Evolutionary conservation across 2,888 invertebrate species (phyloP).

Genomic region (Muschampia plurimacula): DNA sequence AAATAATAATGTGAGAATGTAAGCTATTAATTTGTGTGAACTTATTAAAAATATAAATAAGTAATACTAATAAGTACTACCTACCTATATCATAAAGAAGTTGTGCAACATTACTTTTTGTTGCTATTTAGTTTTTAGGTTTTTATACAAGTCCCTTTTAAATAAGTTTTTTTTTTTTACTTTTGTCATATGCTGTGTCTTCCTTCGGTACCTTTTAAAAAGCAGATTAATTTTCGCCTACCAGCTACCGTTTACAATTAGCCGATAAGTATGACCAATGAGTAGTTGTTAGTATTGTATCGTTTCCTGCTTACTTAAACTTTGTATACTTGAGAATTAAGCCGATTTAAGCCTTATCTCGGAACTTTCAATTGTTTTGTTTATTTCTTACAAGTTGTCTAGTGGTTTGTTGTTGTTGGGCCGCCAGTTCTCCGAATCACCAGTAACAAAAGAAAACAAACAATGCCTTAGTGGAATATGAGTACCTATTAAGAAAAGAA

Average conservation of each 20-base stretch:
- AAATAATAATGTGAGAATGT: too few relatives aligned
- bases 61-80: too few relatives aligned
- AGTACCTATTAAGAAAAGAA: slow-evolving; percentile 4
- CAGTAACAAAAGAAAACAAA: slow-evolving; percentile 56
- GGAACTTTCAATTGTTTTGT: slow-evolving; percentile 44
- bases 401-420: slow-evolving; percentile 42
- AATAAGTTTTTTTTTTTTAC: neutral
- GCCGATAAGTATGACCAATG: slow-evolving; percentile 43
- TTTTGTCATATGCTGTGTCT: neutral
- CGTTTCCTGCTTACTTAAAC: slow-evolving; percentile 56
- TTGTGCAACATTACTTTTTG: too few relatives aligned
- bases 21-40: too few relatives aligned
- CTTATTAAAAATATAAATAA: too few relatives aligned
- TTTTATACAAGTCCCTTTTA: neutral
- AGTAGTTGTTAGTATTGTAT: slow-evolving; percentile 57
- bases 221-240: slow-evolving; percentile 42
- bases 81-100: too few relatives aligned
- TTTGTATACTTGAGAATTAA: slow-evolving; percentile 43
- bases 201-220: slow-evolving; percentile 14
- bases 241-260: slow-evolving; percentile 59
- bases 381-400: slow-evolving; percentile 40
- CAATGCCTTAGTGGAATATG: slow-evolving; percentile 46
- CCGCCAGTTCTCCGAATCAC: slow-evolving; percentile 54
- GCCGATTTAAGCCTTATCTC: slow-evolving; percentile 48
- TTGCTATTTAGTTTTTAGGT: too few relatives aligned